Evolutionary conservation across 2,888 invertebrate species (phyloP).

Genomic region (Papilio elwesi): DNA sequence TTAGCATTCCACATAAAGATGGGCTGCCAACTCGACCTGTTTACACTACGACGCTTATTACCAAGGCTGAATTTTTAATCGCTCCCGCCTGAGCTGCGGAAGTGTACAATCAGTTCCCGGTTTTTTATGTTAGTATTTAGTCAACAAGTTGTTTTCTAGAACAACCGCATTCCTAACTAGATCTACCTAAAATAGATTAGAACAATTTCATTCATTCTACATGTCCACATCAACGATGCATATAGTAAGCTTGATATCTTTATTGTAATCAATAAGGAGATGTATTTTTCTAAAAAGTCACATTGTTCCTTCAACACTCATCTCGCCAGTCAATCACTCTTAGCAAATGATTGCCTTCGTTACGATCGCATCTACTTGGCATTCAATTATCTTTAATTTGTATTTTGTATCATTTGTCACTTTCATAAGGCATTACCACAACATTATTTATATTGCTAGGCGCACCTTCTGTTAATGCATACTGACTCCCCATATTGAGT

Average conservation of each 20-base stretch:
- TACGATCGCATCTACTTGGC: too few species aligned
- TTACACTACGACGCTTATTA: slow-evolving; percentile 51
- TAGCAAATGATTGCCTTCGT: too few species aligned
- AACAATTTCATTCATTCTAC: not conserved
- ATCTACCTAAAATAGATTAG: not conserved
- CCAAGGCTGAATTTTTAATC: slow-evolving; percentile 53
- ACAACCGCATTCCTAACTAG: not conserved
- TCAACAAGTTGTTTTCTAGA: slow-evolving; percentile 14
- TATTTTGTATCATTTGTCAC: too few species aligned
- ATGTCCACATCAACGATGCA: not conserved
- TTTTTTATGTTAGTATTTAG: slow-evolving; percentile 13
- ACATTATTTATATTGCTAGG: too few species aligned
- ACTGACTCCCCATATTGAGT: not conserved
- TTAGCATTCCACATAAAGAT: slow-evolving; percentile 63
- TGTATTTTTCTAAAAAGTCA: too few species aligned
- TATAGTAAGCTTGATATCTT: too few species aligned
- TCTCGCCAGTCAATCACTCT: too few species aligned
- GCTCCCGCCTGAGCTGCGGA: slow-evolving; percentile 39
- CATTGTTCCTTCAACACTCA: too few species aligned
- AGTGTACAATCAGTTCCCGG: slow-evolving; percentile 13
- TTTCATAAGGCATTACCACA: too few species aligned
- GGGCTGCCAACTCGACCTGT: slow-evolving; percentile 57
- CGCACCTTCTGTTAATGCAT: not conserved
- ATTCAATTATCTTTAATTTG: too few species aligned
- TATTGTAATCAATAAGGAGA: too few species aligned